Evolutionary conservation across 2,888 invertebrate genomes (phyloP), one percentile per base, ranked within the genome.

Genomic region (Nyleta sp.): DNA sequence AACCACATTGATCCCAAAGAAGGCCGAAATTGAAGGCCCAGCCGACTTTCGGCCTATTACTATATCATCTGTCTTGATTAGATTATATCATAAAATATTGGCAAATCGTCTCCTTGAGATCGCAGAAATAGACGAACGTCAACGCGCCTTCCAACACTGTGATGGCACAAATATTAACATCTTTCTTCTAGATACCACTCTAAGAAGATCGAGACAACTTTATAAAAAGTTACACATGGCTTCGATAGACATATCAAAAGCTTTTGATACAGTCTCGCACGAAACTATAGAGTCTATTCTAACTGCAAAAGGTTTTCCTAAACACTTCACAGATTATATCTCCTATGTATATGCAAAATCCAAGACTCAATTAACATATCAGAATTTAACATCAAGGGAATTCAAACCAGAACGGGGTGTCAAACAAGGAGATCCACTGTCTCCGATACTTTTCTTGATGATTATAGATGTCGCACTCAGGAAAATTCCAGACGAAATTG

Each of bases 161-260:
- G 83, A 84, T 38, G 84, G 83, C 0, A 73, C 72, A 1, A 81
- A 81, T n/a, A 81, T 81, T 33, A 84, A 83, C 44, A 57, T 79
- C 4, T 48, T 72, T 7, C 62, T 78, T 8, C 15, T 62, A 3
- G 62, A 62, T 33, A 22, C 22, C 5, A 24, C 31, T 2, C 8
- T 62, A 13, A 17, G 35, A 13, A 13, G 35, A 6, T 13, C 11
- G 2, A 31, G 46, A 15, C 13, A 17, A 10, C 13, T 17, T 1
- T 17, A 15, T 2, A 17, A 10, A 1, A 17, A 5, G 15, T 1
- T 42, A 17, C 15, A 15, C 1, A 42, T 17, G 42, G 17, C 42
- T 2, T 42, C 42, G 1, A 17, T 17, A 1, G 42, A 42, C 7
- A 15, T 42, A 15, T n/a, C 42, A 5, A 42, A 42, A 6, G 42